Base-by-base conservation (phyloP, 1,140 invertebrate genomes). In the Tetramorium simillimum region DNA sequence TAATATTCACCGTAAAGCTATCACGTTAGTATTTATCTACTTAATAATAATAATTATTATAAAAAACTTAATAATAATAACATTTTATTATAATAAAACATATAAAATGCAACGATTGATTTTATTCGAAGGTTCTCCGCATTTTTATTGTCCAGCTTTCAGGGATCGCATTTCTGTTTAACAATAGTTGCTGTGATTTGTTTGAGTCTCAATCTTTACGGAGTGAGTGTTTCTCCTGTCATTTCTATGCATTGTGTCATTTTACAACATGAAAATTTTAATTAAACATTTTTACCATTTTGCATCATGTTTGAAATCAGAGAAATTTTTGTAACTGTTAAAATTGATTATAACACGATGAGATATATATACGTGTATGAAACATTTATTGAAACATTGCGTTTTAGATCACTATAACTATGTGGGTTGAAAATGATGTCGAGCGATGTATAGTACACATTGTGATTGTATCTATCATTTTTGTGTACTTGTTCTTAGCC, bases 181-280 rank as follows among this genome's bases (percentile, higher is more conserved):
- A 1, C 56, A 40, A 40, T 37, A 10, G 12, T n/a, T n/a, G 14
- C 2, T 21, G 72, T 75, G 12, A 1, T 21, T 56, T 56, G 28
- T 16, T 75, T 75, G 10, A 75, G 72, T 21, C 2, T 75, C 18
- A 75, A 75, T 56, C 2, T 56, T 56, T 75, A 37, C 40, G 28
- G 12, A 16, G 72, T 75, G 9, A 75, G 72, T 56, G 21, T 33
- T 56, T 33, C 0, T 51, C 16, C 0, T 10, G 10, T 21, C 18
- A 53, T 53, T n/a, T 53, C 0, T 53, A 16, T 43, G 9, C 46
- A 49, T 49, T 49, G 46, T 49, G 46, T 14, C 46, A 49, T 12
- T 49, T 12, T 49, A 49, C 46, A 49, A 49, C 4, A 14, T 49
- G 12, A 49, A 49, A 49, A 49, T 49, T 49, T 49, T 49, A 49